These are phyloP conservation scores for Zosterops pallidus DNA, from an alignment of 2,113 vertebrate species.

Conservation along the genomic window DNA sequence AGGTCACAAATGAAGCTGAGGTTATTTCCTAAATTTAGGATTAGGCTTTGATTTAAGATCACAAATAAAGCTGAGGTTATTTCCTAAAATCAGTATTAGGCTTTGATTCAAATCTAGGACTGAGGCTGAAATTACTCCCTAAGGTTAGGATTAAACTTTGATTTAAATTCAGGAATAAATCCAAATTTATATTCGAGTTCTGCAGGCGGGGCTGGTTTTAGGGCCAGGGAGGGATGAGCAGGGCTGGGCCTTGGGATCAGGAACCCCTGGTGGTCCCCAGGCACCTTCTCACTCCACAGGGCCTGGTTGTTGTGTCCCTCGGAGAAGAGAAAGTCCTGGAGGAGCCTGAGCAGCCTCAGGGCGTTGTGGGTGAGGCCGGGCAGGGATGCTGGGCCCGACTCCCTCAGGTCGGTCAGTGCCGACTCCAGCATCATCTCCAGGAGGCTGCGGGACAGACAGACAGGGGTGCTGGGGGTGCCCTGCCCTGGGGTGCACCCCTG, in stretches of 20 bases:
- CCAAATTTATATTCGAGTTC: accelerated
- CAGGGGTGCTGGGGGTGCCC: neutral
- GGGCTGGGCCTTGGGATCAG: neutral
- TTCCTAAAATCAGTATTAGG: neutral
- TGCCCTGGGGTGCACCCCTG: neutral
- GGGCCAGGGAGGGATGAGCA: neutral
- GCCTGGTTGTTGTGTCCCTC: constrained; percentile 90
- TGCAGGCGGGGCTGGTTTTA: neutral
- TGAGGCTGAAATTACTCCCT: neutral
- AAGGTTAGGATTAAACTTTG: neutral
- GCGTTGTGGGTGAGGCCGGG: constrained; percentile 82
- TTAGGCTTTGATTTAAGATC: no score
- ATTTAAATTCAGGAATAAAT: no score
- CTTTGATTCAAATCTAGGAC: neutral
- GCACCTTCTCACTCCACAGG: constrained; percentile 97
- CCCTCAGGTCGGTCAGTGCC: constrained; percentile 87
- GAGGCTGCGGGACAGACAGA: constrained; percentile 71
- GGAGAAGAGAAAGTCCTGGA: constrained; percentile 93
- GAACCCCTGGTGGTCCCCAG: accelerated
- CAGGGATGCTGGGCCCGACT: constrained; percentile 67
- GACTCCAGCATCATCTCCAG: constrained; percentile 99
- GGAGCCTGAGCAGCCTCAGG: constrained; percentile 89
- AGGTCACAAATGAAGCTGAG: no score
- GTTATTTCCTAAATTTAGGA: no score
- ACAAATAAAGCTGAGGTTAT: neutral